phyloP scores from a whole-genome alignment of 2,113 vertebrate species.

The Pseudolaguvia tuberculata region DNA sequence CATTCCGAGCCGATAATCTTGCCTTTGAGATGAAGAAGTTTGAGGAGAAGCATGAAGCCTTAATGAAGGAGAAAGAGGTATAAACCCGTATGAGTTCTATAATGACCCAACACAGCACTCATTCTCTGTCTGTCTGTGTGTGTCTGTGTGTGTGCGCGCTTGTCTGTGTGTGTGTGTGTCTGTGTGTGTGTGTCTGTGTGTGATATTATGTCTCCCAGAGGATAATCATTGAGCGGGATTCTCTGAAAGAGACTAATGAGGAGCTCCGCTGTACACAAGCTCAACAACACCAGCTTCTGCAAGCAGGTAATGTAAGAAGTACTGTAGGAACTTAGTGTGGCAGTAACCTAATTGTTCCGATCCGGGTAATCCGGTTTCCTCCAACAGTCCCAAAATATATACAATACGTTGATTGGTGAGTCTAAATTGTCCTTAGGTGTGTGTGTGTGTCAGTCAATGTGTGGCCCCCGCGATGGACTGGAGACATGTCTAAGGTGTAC shows the following conservation, averaged over 20 bases:
- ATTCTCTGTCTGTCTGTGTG: neutral
- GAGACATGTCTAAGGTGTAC: too few species aligned
- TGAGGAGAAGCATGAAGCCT: slow-evolving; percentile 87
- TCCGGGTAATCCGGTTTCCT: too few species aligned
- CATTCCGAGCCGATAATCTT: slow-evolving; percentile 86
- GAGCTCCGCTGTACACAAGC: slow-evolving; percentile 89
- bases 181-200: neutral
- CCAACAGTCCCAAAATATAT: too few species aligned
- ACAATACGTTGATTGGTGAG: too few species aligned
- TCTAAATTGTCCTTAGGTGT: too few species aligned
- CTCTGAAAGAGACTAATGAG: slow-evolving; percentile 90
- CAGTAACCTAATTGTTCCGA: too few species aligned
- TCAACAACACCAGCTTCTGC: slow-evolving; percentile 84
- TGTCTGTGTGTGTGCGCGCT: neutral
- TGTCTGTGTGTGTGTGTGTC: neutral
- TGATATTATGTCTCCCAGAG: slow-evolving; percentile 69
- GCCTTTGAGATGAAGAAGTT: slow-evolving; percentile 88
- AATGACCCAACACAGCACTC: neutral
- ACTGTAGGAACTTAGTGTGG: neutral
- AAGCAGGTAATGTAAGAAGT: slow-evolving; percentile 72
- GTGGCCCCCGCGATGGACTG: too few species aligned
- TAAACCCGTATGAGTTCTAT: neutral
- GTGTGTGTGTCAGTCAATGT: too few species aligned
- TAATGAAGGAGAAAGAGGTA: slow-evolving; percentile 93
- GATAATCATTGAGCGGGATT: slow-evolving; percentile 85